These are phyloP conservation scores for Aphodius granarius DNA, from an alignment of 2,888 invertebrate species.

Conservation along the genomic window DNA sequence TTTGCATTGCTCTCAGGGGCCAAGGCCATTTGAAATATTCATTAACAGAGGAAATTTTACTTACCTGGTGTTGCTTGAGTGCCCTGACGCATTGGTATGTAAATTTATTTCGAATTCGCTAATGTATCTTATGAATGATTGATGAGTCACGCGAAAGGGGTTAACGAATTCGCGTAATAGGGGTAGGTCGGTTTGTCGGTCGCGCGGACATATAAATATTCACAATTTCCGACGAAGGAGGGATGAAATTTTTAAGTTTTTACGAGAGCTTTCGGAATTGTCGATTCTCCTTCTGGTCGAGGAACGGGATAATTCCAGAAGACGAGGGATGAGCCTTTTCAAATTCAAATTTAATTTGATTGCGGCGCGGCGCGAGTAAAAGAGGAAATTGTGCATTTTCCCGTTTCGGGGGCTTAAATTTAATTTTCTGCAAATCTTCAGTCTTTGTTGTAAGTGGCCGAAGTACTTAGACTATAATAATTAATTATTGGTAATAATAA, in stretches of 20 bases:
- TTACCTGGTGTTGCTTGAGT: background rate
- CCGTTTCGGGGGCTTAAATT: too few species aligned
- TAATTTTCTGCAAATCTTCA: too few species aligned
- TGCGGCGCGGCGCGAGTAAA: too few species aligned
- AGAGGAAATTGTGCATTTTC: background rate
- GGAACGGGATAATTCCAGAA: too few species aligned
- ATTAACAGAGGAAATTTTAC: background rate
- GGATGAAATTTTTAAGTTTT: background rate
- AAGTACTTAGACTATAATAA: too few species aligned
- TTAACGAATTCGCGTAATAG: conserved; percentile 4
- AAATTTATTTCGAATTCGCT: conserved; percentile 17
- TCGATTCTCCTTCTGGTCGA: background rate
- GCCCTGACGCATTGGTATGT: conserved; percentile 8
- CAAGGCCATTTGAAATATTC: background rate
- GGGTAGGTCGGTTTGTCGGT: background rate
- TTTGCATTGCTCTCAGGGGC: too few species aligned
- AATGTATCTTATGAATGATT: conserved; percentile 20
- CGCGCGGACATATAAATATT: background rate
- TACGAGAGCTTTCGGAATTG: background rate
- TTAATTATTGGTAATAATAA: too few species aligned
- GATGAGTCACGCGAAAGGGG: conserved; percentile 14
- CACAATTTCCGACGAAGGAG: background rate
- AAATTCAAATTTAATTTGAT: background rate
- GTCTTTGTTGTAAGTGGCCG: too few species aligned
- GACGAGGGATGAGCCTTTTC: background rate